Base-by-base conservation (phyloP, 2,888 invertebrate genomes). In the Cryptophagus acutangulus region DNA sequence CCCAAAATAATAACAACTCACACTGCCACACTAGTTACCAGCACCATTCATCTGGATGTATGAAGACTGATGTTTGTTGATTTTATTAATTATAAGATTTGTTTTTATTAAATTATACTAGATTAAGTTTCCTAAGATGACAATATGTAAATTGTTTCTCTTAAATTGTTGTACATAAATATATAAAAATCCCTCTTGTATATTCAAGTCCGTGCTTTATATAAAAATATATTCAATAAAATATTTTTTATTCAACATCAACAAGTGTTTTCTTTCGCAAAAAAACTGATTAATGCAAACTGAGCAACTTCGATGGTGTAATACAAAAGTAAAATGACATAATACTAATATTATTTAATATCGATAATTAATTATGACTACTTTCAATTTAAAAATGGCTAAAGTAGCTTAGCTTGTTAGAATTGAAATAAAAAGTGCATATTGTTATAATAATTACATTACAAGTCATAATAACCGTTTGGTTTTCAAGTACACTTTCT, bases 71-170 rank as follows among this genome's bases (percentile, higher is more conserved):
- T 66, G 65, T 64, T 68, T 69, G 66, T 68, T 69, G 65, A 64
- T 68, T 66, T 66, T 66, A 62, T 61, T 63, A 63, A 57, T 62
- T 62, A 52, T 62, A 63, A 63, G 57, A 57, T 60, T 31, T 26
- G n/a, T 67, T 67, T 65, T 66, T 67, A 62, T 67, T 69, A 69
- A 70, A 67, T 70, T 70, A 68, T 69, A 64, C 64, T 67, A 67
- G 66, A 48, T 61, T 67, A 66, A 66, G 67, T 66, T 66, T 63
- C 65, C 66, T 48, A 52, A 58, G 55, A 48, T 49, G 40, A 48
- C 52, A 43, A 43, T 41, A 43, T 52, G 44, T 43, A 28, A 5
- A 3, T 3, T 31, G 31, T 31, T 31, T 43, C 43, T 48, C 43
- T 49, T 47, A 48, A 50, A 36, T 40, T 43, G 47, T 46, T 55